Base-by-base conservation (phyloP, 1,140 invertebrate species). In the Ostrea denselamellosa region DNA sequence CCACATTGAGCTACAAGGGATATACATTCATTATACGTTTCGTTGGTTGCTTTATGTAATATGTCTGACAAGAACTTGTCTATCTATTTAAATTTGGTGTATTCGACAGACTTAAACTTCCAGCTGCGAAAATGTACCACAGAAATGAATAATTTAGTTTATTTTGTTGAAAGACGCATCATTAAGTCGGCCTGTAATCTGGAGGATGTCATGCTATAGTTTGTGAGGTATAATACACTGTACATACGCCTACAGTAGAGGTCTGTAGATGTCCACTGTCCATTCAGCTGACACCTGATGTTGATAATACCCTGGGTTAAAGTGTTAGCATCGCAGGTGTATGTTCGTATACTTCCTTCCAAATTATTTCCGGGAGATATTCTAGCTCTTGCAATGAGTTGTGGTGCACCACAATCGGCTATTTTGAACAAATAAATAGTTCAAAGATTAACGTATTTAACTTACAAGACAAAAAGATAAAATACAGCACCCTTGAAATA, bases 391-490 rank as follows among this genome's bases (percentile, higher is more conserved):
- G 17, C 9, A 28, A 85, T 54, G 10, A 44, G 9, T 56, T 53
- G 83, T 19, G 83, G 83, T 28, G 83, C 53, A 58, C 83, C 83
- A 85, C 83, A 85, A 28, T 85, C 83, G 22, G 54, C 83, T 85
- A 10, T 85, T 22, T 10, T 83, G 34, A 44, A 44, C 2, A 44
- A 44, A 44, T 44, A 44, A 44, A 44, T 44, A 2, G 34, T 44
- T 44, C 34, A 44, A 44, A 2, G 34, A 44, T 44, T 44, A 44
- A 44, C 34, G 1, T 1, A 44, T 44, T 44, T 44, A 44, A 44
- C 34, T 44, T 44, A 44, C 34, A 44, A 44, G 34, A 44, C 1
- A 44, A 44, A 44, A 44, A 5, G 34, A 44, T 44, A 5, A 44
- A 44, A 44, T 44, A 44, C 5, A 44, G 5, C 34, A 44, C 5